Base-by-base conservation (phyloP, 2,888 invertebrate genomes). In the Pheosia gnoma region DNA sequence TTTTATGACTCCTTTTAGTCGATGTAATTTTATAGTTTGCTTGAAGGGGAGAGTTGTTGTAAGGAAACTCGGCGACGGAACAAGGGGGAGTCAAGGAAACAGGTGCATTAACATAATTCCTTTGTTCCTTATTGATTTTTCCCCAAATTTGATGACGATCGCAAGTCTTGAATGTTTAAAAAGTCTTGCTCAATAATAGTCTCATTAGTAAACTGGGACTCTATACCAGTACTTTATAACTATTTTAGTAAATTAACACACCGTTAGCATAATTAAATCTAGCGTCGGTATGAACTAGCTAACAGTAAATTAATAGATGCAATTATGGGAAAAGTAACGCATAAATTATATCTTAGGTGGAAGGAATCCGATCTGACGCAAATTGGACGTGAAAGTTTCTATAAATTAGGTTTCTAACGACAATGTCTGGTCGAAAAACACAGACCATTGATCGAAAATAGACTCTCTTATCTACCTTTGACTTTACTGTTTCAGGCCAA, bases 71-170 rank as follows among this genome's bases (percentile, higher is more conserved):
- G 57, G 67, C 61, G 59, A 68, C 70, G 65, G 65, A 59, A 61
- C 60, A 72, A 67, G 66, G 63, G 72, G 67, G 71, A 67, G 70
- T 68, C 59, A 65, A 61, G 72, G 73, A 65, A 68, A 72, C 63
- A 63, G 62, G 53, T 76, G 70, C 63, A 77, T 80, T 80, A 78
- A 61, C 72, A 77, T 78, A 73, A 67, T 62, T 62, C 62, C 58
- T 71, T 63, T 55, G 55, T 51, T 38, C 36, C 65, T 59, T 78
- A 76, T 71, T 64, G 69, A 73, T 74, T 70, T 63, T 63, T 47
- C 11, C 11, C 11, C 11, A 47, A n/a, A 5, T 47, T 25, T 25
- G 25, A 25, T 47, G 47, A 47, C 47, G 47, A 47, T 47, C 47
- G 47, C 11, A 9, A 11, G 3, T 5, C n/a, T 47, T n/a, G n/a